These are phyloP conservation scores for Squalus acanthias DNA, from an alignment of 2,797 vertebrate species.

Conservation along the genomic window DNA sequence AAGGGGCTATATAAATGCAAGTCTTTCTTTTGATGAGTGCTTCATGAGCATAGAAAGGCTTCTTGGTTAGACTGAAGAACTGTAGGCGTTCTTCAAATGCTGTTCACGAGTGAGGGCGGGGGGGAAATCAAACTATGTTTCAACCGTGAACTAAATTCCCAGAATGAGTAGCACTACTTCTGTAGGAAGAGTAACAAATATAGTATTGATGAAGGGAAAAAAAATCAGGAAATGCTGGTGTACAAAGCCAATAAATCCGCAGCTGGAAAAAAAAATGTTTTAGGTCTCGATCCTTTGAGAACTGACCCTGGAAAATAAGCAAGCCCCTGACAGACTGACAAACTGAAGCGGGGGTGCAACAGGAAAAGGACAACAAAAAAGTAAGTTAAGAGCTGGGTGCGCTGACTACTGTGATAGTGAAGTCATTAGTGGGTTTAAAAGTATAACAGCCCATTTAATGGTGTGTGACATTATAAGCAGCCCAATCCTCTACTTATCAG, in stretches of 20 bases:
- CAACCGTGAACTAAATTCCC: neutral
- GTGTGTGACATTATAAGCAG: neutral
- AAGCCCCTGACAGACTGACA: neutral
- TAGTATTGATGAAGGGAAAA: neutral
- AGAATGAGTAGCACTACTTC: neutral
- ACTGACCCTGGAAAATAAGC: neutral
- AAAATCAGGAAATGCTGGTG: neutral
- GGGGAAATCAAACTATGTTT: neutral
- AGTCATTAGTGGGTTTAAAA: neutral
- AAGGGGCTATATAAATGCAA: too few relatives aligned
- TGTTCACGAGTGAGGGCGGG: too few relatives aligned
- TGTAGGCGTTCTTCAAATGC: neutral
- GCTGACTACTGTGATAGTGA: neutral
- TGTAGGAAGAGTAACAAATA: neutral
- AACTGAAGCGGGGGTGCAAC: neutral
- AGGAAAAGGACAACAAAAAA: neutral
- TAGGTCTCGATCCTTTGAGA: neutral
- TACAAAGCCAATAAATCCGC: neutral
- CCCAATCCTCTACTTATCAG: neutral
- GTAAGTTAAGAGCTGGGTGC: neutral
- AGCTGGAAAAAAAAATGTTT: too few relatives aligned
- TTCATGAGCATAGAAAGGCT: neutral
- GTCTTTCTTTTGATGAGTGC: neutral
- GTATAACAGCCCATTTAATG: neutral
- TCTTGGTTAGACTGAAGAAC: neutral